These are phyloP conservation scores for Callyntrura guangdongensis DNA, from an alignment of 2,888 invertebrate genomes.

Conservation along the genomic window DNA sequence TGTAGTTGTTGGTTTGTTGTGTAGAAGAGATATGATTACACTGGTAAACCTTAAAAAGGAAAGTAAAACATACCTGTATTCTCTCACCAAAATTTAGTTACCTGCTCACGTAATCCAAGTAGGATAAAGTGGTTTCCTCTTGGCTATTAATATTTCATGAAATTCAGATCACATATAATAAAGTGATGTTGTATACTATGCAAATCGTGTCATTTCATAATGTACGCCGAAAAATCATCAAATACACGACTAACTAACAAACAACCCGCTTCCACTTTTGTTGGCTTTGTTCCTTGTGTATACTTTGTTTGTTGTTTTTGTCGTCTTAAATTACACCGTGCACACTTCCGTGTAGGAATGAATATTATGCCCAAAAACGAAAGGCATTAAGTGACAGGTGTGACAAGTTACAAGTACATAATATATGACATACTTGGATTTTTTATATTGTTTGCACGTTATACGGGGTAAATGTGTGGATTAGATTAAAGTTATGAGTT, in stretches of 20 bases:
- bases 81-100: constrained; percentile 21
- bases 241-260: background rate
- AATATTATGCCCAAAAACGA: background rate
- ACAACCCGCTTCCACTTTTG: background rate
- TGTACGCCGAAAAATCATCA: constrained; percentile 32
- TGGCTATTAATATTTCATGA: constrained; percentile 51
- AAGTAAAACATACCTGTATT: background rate
- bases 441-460: background rate
- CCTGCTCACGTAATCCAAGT: constrained; percentile 30
- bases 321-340: constrained; percentile 60
- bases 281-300: too few species aligned
- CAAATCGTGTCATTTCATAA: constrained; percentile 27
- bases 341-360: background rate
- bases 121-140: constrained; percentile 21
- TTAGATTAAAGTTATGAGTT: too few species aligned
- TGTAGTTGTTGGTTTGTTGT: background rate
- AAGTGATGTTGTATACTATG: background rate
- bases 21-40: background rate
- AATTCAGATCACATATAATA: constrained; percentile 9
- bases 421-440: background rate
- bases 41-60: background rate
- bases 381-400: background rate
- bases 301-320: constrained; percentile 32
- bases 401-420: background rate
- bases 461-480: background rate